A percentile compares a stretch with the other conserved stretches of the same genome.
These are phyloP conservation scores for Pluvianellus socialis DNA, from an alignment of 2,113 vertebrate genomes.

Conservation along the genomic window DNA sequence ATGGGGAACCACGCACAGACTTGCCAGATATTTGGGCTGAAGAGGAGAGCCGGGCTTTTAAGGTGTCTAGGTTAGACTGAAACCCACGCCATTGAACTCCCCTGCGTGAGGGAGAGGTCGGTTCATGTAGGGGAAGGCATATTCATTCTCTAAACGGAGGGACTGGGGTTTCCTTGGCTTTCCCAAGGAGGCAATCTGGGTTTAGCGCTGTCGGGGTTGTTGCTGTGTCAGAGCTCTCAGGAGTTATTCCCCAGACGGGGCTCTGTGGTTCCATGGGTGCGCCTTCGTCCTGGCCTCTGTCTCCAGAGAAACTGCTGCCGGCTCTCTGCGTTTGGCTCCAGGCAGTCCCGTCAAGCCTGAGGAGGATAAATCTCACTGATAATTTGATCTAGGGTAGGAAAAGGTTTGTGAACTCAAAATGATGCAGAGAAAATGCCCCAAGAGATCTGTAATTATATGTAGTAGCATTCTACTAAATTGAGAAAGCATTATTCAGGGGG, in stretches of 20 bases:
- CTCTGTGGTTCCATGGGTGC: not conserved
- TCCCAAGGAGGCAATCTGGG: not conserved
- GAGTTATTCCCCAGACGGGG: not conserved
- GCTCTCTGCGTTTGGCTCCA: not conserved
- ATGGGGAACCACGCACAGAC: rapidly evolving
- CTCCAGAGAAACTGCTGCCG: not conserved
- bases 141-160: not conserved
- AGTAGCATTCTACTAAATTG: not conserved
- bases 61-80: not conserved
- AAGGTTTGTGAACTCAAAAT: not conserved
- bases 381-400: not conserved
- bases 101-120: not conserved
- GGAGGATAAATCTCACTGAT: not conserved
- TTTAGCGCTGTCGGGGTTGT: not conserved
- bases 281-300: not conserved
- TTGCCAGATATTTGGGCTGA: not conserved
- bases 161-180: not conserved
- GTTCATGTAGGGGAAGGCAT: not conserved
- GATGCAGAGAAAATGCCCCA: not conserved
- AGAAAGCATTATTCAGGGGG: not conserved
- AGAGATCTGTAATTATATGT: not conserved
- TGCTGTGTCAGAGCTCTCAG: not conserved
- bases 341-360: not conserved
- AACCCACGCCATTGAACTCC: not conserved
- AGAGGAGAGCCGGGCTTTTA: not conserved